Conservation (phyloP, 1,140 invertebrate genomes). For the Drosophila lacteicornis region DNA sequence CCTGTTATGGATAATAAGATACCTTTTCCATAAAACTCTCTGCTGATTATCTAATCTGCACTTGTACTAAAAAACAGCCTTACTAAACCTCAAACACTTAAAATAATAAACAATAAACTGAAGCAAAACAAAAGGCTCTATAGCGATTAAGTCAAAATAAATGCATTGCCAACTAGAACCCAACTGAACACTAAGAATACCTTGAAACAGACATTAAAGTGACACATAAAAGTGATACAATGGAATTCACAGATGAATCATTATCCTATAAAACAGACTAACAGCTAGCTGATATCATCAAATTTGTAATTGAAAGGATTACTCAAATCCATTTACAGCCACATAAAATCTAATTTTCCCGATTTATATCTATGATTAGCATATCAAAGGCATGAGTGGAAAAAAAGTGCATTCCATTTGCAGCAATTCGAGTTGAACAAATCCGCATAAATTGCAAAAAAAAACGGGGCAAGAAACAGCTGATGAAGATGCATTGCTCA, state of each 20-base stretch:
- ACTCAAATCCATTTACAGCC: conserved; percentile 4
- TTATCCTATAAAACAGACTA: not conserved
- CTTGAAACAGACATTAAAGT: conserved; percentile 25
- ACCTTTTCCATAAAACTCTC: too few relatives aligned
- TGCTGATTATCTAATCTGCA: not conserved
- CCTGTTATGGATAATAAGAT: too few relatives aligned
- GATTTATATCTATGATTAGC: conserved; percentile 11
- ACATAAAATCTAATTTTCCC: conserved; percentile 24
- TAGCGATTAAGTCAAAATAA: not conserved
- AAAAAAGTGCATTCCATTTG: not conserved
- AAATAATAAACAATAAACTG: not conserved
- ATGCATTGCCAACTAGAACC: not conserved
- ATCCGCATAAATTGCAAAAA: conserved; percentile 41
- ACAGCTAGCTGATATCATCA: conserved; percentile 14
- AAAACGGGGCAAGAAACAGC: conserved; percentile 14
- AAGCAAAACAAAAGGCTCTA: not conserved
- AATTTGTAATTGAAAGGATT: conserved; percentile 17
- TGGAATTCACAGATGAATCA: conserved; percentile 22
- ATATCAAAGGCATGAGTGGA: conserved; percentile 20
- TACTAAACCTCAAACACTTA: not conserved
- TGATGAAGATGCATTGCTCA: conserved; percentile 31
- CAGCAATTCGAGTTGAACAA: conserved; percentile 32
- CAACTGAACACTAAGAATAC: not conserved
- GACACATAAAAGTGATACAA: conserved; percentile 22
- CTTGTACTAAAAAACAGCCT: not conserved